Percentiles rank a stretch among this genome's conserved stretches.
These are phyloP conservation scores for Diphyllodes magnificus DNA, from an alignment of 2,113 vertebrate genomes.

Conservation along the genomic window DNA sequence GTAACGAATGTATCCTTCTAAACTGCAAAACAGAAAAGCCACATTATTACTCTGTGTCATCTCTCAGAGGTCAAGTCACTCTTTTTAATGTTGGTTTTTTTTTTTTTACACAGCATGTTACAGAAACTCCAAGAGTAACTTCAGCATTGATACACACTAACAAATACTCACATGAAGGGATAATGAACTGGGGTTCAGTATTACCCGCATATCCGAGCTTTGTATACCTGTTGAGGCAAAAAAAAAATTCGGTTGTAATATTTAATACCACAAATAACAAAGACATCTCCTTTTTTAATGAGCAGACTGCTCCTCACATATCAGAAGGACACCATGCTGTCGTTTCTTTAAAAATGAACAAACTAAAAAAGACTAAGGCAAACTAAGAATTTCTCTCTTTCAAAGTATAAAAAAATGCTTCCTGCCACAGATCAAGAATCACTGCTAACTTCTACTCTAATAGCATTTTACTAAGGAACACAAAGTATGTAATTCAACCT, in stretches of 20 bases:
- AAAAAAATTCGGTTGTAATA: not conserved
- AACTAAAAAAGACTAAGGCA: not conserved
- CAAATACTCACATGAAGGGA: constrained; percentile 93
- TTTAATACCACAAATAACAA: not conserved
- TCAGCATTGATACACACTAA: not conserved
- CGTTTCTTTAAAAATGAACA: not conserved
- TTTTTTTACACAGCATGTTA: not conserved
- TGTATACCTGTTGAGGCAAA: constrained; percentile 83
- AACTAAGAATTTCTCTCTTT: not conserved
- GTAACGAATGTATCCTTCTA: not conserved
- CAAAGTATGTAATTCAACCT: not conserved
- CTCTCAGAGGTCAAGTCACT: not conserved
- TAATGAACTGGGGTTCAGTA: constrained; percentile 98
- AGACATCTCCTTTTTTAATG: not conserved
- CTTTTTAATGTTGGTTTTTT: not conserved
- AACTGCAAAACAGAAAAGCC: not conserved
- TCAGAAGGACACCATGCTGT: not conserved
- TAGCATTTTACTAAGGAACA: not conserved
- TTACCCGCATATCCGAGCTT: constrained; percentile 98
- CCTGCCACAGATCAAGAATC: not conserved
- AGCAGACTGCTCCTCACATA: not conserved
- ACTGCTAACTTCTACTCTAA: not conserved
- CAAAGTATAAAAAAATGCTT: not conserved
- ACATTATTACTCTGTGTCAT: not conserved
- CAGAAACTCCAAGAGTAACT: not conserved